These are phyloP conservation scores for Acyrthosiphon pisum DNA, from an alignment of 1,140 invertebrate species.

Conservation along the genomic window DNA sequence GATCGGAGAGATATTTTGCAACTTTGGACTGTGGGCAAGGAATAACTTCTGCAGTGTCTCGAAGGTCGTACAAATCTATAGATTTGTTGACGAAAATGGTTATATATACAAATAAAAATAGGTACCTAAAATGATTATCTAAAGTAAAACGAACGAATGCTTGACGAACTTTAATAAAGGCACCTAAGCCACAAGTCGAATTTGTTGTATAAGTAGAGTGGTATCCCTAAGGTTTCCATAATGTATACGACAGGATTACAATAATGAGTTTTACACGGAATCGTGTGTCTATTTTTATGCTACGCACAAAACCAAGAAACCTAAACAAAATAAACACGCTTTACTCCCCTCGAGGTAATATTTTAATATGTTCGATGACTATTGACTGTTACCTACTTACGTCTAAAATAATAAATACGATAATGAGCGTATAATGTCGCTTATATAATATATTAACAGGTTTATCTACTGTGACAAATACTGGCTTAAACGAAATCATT, in stretches of 20 bases:
- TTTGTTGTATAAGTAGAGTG: background rate
- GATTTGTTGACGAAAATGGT: background rate
- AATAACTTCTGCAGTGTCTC: too few relatives aligned
- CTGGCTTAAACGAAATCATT: background rate
- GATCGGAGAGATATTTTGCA: too few relatives aligned
- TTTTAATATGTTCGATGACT: background rate
- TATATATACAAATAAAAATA: background rate
- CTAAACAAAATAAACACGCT: background rate
- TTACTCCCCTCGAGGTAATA: background rate
- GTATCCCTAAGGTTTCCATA: background rate
- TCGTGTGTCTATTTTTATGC: background rate
- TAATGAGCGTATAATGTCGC: background rate
- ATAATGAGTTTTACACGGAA: slow-evolving; percentile 14
- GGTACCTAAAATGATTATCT: background rate
- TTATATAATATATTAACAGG: background rate
- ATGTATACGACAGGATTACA: background rate
- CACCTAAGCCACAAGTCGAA: background rate
- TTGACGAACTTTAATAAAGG: background rate
- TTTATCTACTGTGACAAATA: background rate
- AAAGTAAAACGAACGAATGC: background rate
- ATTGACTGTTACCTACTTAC: background rate
- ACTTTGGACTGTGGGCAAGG: too few relatives aligned
- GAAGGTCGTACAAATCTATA: background rate
- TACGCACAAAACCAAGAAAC: background rate
- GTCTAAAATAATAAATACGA: background rate